A percentile compares a stretch with the other conserved stretches of the same genome.
These are phyloP conservation scores for Spea bombifrons DNA, from an alignment of 2,113 vertebrate species.

Conservation along the genomic window DNA sequence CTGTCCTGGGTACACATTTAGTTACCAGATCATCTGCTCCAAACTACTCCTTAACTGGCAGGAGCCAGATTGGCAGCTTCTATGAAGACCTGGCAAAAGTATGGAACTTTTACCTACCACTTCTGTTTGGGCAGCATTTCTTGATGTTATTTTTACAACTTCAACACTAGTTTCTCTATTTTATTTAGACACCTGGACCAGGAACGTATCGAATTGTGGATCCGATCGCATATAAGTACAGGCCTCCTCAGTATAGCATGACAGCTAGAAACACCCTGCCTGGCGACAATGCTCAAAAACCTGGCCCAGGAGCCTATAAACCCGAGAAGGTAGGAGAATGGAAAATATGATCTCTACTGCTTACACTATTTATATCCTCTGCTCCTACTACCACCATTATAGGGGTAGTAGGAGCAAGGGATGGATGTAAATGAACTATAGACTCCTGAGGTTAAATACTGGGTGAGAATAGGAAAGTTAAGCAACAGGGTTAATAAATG, in stretches of 20 bases:
- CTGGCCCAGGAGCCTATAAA: slow-evolving; percentile 77
- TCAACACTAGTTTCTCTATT: neutral
- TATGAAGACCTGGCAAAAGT: slow-evolving; percentile 76
- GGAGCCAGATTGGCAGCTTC: slow-evolving; percentile 67
- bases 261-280: slow-evolving; percentile 68
- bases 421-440: no score
- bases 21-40: slow-evolving; percentile 68
- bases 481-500: no score
- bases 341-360: neutral
- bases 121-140: neutral
- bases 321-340: slow-evolving; percentile 65
- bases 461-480: no score
- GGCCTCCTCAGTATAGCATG: slow-evolving; percentile 77
- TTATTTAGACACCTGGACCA: slow-evolving; percentile 77
- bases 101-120: neutral
- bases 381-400: no score
- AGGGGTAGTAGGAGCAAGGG: no score
- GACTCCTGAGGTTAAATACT: no score
- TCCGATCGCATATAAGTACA: slow-evolving; percentile 65
- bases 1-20: slow-evolving; percentile 71
- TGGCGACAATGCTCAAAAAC: slow-evolving; percentile 63
- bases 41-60: slow-evolving; percentile 70
- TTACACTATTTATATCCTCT: no score
- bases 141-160: no score
- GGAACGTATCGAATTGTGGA: slow-evolving; percentile 75